A percentile compares a stretch with the other conserved stretches of the same genome.
phyloP scores from a whole-genome alignment of 1,140 invertebrate genomes.

The Heliothis virescens region DNA sequence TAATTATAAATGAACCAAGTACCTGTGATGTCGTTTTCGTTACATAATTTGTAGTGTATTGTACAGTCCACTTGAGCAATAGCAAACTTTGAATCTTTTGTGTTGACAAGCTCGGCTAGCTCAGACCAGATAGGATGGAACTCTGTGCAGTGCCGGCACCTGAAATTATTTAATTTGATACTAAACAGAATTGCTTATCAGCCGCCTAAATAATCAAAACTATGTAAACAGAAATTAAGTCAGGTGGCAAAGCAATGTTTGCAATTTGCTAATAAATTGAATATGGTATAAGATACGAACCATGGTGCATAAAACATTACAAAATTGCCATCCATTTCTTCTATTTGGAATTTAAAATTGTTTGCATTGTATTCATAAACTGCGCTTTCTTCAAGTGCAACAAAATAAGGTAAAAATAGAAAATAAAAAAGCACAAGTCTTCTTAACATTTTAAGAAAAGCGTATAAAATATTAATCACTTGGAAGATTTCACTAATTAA shows the following conservation, averaged over 20 bases:
- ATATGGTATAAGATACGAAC: conserved; percentile 56
- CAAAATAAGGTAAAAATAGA: conserved; percentile 70
- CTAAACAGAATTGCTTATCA: conserved; percentile 7
- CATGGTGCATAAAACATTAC: conserved; percentile 83
- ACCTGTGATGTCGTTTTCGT: conserved; percentile 83
- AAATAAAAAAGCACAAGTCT: conserved; percentile 51
- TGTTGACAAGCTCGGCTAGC: conserved; percentile 76
- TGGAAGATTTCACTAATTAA: neutral
- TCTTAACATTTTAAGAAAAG: conserved; percentile 44
- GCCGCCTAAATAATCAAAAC: neutral
- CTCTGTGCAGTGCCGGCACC: conserved; percentile 79
- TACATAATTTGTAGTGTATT: conserved; percentile 72
- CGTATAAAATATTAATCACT: neutral
- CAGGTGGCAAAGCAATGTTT: no score
- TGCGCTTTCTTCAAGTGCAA: conserved; percentile 71
- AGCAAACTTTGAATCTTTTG: conserved; percentile 79
- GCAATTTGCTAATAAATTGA: neutral
- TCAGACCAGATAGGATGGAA: conserved; percentile 79
- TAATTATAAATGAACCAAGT: conserved; percentile 22
- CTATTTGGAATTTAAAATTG: conserved; percentile 75
- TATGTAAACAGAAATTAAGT: neutral
- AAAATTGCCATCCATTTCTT: conserved; percentile 82
- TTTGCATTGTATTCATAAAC: conserved; percentile 77
- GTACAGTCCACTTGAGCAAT: conserved; percentile 82
- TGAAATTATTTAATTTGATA: conserved; percentile 50